Percentiles rank a stretch among this genome's conserved stretches.
Conservation (phyloP, 2,113 vertebrate genomes). For the Dermatemys mawii region DNA sequence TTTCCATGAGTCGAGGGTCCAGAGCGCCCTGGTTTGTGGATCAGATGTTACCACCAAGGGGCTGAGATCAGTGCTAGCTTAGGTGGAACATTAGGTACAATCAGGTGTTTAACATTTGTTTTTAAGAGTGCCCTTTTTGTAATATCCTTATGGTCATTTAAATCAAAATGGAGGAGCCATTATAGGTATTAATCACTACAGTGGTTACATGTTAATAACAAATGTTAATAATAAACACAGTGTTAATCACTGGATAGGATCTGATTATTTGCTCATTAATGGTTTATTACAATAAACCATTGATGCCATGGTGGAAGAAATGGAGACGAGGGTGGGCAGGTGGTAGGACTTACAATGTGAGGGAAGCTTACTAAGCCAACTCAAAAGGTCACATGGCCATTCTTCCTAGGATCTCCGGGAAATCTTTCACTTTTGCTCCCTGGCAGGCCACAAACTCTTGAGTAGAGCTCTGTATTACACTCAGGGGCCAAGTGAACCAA, state of each 20-base stretch:
- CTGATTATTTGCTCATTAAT: neutral
- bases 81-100: neutral
- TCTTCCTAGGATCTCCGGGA: neutral
- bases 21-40: neutral
- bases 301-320: neutral
- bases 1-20: neutral
- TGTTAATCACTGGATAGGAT: neutral
- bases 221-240: neutral
- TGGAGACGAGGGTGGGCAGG: neutral
- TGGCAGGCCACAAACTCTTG: neutral
- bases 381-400: neutral
- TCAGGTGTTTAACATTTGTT: neutral
- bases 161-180: neutral
- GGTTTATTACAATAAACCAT: neutral
- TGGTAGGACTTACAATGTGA: neutral
- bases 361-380: neutral
- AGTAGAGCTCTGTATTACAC: neutral
- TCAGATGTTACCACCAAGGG: neutral
- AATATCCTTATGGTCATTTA: neutral
- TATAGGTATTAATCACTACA: neutral
- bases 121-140: rapidly evolving
- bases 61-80: neutral
- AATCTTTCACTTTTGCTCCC: neutral
- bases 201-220: neutral
- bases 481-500: neutral